Evolutionary conservation across 2,888 invertebrate species (phyloP), one percentile per base, ranked within the genome.

Genomic region (Lepidochrysops patricia): DNA sequence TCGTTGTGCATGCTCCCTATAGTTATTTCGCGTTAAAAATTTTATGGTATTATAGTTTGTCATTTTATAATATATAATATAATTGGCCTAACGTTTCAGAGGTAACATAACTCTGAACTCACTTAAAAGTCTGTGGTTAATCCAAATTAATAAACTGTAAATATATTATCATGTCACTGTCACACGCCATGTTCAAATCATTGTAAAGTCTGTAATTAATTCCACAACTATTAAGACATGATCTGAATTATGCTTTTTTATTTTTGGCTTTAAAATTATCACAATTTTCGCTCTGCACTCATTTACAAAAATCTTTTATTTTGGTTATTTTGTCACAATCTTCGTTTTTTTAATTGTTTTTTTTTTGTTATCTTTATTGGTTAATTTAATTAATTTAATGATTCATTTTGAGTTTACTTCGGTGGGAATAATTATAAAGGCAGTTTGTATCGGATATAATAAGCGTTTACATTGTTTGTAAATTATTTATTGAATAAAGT

Each of bases 401-500:
- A 26, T 25, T 52, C 4, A 52, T 23, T 52, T 52, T 27, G 26
- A 27, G 26, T 54, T 32, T 29, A 29, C 15, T 54, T 54, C 15
- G 19, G n/a, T 29, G 27, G 19, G 27, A 12, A n/a, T n/a, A 19
- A 13, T 35, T n/a, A 37, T n/a, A 37, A 13, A n/a, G 12, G 35
- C 25, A 34, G 35, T 35, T 37, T 43, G 37, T 57, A 57, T 43
- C 15, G 15, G 5, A 57, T 72, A 70, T 69, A 66, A 66, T 66
- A 71, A 54, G 70, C 67, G 70, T 72, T 72, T 70, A 67, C 71
- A 69, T 67, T 67, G 67, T 73, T 73, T 72, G 71, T 74, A 70
- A 72, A 62, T 54, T 68, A 68, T 69, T 72, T 70, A 66, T 70
- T 69, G 63, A 75, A 75, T 75, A 76, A 78, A 76, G 65, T 70